Percentiles rank a stretch among this genome's conserved stretches.
phyloP scores from a whole-genome alignment of 2,888 invertebrate genomes.

The Gymnoscelis rufifasciata region DNA sequence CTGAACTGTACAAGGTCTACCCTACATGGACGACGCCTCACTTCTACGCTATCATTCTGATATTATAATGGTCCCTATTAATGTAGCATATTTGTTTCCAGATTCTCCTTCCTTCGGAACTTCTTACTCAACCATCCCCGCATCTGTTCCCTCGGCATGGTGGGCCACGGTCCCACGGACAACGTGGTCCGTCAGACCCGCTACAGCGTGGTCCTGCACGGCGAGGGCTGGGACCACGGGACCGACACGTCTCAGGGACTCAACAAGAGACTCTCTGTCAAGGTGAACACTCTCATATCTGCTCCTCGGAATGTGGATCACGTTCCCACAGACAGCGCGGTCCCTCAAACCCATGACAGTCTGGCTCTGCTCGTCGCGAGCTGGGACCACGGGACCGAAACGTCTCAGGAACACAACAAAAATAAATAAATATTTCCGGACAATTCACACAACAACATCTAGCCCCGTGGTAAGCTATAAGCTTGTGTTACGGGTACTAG shows the following conservation, averaged over 20 bases:
- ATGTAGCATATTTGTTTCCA: neutral
- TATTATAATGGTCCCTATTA: no score
- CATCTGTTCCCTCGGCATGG: slow-evolving; percentile 85
- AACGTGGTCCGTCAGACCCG: slow-evolving; percentile 78
- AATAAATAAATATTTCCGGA: no score
- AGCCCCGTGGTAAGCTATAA: no score
- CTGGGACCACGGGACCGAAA: slow-evolving; percentile 80
- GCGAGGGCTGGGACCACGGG: slow-evolving; percentile 86
- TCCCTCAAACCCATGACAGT: slow-evolving; percentile 81
- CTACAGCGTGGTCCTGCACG: slow-evolving; percentile 85
- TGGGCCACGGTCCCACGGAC: slow-evolving; percentile 83
- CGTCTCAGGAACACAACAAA: slow-evolving; percentile 81
- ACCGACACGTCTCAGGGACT: slow-evolving; percentile 77
- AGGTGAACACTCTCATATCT: slow-evolving; percentile 73
- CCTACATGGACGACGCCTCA: no score
- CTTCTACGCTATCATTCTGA: no score
- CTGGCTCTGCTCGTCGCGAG: slow-evolving; percentile 88
- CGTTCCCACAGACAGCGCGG: slow-evolving; percentile 81
- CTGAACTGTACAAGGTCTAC: no score
- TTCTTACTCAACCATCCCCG: slow-evolving; percentile 46
- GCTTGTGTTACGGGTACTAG: no score
- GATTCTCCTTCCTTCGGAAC: slow-evolving; percentile 38
- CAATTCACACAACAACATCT: no score
- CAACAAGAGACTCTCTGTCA: slow-evolving; percentile 81
- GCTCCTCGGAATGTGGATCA: slow-evolving; percentile 85